A percentile compares a stretch with the other conserved stretches of the same genome.
Evolutionary conservation across 2,888 invertebrate species (phyloP).

Genomic region (Parasteatoda lunata): DNA sequence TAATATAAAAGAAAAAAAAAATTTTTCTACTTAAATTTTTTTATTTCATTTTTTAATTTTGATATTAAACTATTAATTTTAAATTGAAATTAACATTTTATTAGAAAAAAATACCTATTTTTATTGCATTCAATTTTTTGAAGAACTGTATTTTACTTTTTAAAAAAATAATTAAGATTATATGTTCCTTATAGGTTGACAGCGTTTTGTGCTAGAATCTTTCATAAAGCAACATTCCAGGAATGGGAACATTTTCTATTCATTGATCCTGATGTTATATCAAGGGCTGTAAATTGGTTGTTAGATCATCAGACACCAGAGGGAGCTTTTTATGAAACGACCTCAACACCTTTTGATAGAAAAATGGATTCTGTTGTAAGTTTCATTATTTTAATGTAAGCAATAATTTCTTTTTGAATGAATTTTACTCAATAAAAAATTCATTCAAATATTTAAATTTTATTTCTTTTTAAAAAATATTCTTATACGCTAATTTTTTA

Average conservation of each 20-base stretch:
- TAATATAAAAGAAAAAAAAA: too few species aligned
- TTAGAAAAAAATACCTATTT: too few species aligned
- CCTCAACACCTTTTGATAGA: conserved; percentile 81
- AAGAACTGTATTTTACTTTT: too few species aligned
- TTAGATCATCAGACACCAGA: conserved; percentile 87
- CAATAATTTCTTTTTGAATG: background rate
- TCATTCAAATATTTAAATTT: too few species aligned
- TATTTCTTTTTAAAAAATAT: too few species aligned
- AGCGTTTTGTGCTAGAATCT: conserved; percentile 89
- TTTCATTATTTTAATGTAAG: background rate
- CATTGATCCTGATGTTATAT: conserved; percentile 90
- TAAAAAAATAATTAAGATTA: too few species aligned
- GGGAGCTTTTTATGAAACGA: conserved; percentile 88
- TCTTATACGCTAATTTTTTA: too few species aligned
- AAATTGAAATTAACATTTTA: too few species aligned
- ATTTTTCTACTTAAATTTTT: too few species aligned
- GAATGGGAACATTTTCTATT: conserved; percentile 98
- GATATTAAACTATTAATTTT: too few species aligned
- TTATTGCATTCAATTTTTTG: too few species aligned
- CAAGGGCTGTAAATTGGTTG: conserved; percentile 89
- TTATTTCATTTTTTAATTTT: too few species aligned
- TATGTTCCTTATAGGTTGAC: conserved; percentile 81
- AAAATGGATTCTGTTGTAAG: conserved; percentile 84
- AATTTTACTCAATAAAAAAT: background rate
- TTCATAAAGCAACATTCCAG: conserved; percentile 94